Conservation (phyloP, 2,113 vertebrate genomes). For the Neolamprologus sp. region DNA sequence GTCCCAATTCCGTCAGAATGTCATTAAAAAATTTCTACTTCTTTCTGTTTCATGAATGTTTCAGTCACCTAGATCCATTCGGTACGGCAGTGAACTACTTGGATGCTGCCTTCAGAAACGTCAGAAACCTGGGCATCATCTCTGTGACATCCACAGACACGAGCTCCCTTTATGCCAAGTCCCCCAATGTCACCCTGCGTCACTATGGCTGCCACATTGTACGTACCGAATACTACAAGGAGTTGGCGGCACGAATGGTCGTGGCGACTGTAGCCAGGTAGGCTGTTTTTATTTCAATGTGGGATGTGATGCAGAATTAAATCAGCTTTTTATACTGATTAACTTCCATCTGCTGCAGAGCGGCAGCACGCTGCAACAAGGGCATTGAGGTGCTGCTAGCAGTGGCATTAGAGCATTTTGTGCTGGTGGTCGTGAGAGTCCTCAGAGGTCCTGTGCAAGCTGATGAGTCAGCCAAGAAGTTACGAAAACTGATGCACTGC, state of each 20-base stretch:
- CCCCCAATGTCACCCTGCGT: conserved; percentile 85
- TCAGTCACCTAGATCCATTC: conserved; percentile 92
- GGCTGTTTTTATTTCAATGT: background rate
- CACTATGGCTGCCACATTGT: conserved; percentile 90
- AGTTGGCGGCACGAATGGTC: conserved; percentile 87
- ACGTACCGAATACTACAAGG: conserved; percentile 92
- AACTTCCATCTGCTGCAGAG: conserved; percentile 57
- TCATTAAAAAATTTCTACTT: background rate
- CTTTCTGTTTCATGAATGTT: background rate
- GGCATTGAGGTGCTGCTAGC: conserved; percentile 91
- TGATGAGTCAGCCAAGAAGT: conserved; percentile 82
- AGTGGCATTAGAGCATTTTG: conserved; percentile 92
- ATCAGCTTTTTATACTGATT: background rate
- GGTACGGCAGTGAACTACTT: conserved; percentile 92
- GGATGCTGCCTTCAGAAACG: conserved; percentile 91
- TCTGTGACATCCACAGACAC: conserved; percentile 93
- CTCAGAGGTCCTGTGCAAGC: conserved; percentile 85
- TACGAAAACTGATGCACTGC: conserved; percentile 88
- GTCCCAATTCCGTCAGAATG: background rate
- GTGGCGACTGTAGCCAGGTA: conserved; percentile 87
- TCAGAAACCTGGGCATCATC: conserved; percentile 90
- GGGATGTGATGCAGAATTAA: background rate
- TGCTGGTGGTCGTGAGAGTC: conserved; percentile 90
- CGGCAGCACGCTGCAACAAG: conserved; percentile 94
- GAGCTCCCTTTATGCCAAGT: conserved; percentile 90